Evolutionary conservation across 2,113 vertebrate species (phyloP).

Genomic region (pig (Sus scrofa)): DNA sequence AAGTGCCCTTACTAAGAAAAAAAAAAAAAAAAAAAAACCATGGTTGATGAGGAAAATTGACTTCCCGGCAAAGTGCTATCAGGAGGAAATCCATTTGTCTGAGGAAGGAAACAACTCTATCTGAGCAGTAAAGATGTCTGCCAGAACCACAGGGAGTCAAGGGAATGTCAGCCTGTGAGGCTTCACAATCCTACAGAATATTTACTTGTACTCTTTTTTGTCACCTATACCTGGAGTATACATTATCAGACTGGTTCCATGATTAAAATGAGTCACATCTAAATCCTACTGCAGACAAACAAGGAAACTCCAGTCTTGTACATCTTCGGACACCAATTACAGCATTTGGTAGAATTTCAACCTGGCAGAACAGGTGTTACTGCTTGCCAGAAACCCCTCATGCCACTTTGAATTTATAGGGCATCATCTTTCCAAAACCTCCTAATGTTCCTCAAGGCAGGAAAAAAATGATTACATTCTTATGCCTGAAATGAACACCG

Average conservation of each 20-base stretch:
- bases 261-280: not conserved
- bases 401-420: not conserved
- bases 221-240: not conserved
- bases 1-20: slow-evolving; percentile 1
- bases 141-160: not conserved
- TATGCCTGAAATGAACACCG: not conserved
- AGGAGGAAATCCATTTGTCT: slow-evolving; percentile 29
- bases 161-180: not conserved
- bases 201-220: not conserved
- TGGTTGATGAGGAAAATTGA: slow-evolving; percentile 21
- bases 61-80: not conserved
- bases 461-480: not conserved
- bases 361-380: not conserved
- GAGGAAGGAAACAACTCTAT: not conserved
- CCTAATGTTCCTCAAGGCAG: not conserved
- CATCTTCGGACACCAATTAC: not conserved
- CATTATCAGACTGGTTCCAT: not conserved
- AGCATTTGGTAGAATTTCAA: not conserved
- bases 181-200: not conserved
- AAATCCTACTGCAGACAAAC: not conserved
- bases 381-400: not conserved
- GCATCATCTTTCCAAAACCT: not conserved
- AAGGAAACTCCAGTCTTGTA: not conserved
- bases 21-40: not conserved
- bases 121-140: not conserved